Evolutionary conservation across 2,888 invertebrate genomes (phyloP), one percentile per base, ranked within the genome.

Genomic region (Cordilura impudica): DNA sequence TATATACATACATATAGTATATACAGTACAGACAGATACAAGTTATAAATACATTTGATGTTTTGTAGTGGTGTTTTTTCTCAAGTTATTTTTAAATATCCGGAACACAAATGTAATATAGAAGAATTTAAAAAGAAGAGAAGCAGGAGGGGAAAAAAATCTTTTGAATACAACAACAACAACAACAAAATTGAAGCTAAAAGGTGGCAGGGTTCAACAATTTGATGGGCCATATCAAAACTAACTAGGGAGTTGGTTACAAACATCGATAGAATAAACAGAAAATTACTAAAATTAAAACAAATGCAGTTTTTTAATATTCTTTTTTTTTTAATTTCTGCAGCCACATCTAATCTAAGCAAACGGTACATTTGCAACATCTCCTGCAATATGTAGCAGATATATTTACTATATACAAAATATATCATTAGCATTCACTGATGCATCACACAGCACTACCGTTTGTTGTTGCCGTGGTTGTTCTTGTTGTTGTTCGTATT

Each of bases 81-180:
- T 18, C 8, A 23, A 69, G 58, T 39, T 78, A 78, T 73, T 78
- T 78, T 73, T 78, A 78, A 70, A 78, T 74, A 78, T 78, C 78
- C 78, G 78, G 78, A 78, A 74, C 65, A 65, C 58, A 70, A 60
- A 70, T 67, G 61, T 63, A 56, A 67, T 18, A 19, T 23, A 23
- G 23, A 43, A 10, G 6, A 23, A 51, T 23, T 8, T 14, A 5
- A 39, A 21, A 12, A 58, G 23, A 39, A 4, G 1, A n/a, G 10
- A 8, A 26, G 19, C 4, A 45, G n/a, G 29, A 12, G n/a, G 16
- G n/a, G 26, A 12, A 23, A 49, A 54, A 51, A 23, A 31, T 54
- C 8, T 54, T 2, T 7, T 14, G 29, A 47, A 45, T 56, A 47
- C 18, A 19, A 58, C 23, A 65, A 19, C 26, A 61, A 51, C 18